These are phyloP conservation scores for Bos indicus DNA, from an alignment of 2,113 vertebrate genomes.

Conservation along the genomic window DNA sequence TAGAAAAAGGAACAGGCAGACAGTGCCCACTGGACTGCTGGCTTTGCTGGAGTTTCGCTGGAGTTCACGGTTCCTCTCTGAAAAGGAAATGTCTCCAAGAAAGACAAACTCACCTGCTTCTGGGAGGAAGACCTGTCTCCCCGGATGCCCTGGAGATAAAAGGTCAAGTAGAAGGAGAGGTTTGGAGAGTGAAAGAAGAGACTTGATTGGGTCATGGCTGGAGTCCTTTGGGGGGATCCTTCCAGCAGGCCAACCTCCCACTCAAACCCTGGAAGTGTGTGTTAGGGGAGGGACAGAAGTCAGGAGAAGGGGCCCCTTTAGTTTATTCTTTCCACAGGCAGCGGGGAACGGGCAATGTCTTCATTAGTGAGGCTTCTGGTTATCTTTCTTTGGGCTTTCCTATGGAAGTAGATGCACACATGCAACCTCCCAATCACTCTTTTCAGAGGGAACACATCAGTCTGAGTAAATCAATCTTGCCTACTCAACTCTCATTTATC, in stretches of 20 bases:
- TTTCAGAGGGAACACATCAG: not conserved
- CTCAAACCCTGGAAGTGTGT: not conserved
- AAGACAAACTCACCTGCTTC: not conserved
- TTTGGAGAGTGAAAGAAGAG: not conserved
- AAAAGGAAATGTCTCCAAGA: not conserved
- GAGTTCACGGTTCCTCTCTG: not conserved
- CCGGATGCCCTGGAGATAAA: not conserved
- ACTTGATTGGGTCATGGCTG: not conserved
- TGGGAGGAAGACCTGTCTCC: not conserved
- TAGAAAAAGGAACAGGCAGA: not conserved
- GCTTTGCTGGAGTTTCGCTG: not conserved
- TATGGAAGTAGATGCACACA: not conserved
- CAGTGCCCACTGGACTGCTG: not conserved
- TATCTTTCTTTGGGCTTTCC: not conserved
- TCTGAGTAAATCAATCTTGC: not conserved
- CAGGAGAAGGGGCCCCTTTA: not conserved
- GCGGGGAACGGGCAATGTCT: not conserved
- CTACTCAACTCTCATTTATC: not conserved
- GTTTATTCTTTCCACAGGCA: not conserved
- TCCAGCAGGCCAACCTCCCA: too few species aligned
- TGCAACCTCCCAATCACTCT: not conserved
- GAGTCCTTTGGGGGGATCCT: not conserved
- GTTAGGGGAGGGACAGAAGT: fast-evolving
- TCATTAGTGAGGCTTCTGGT: not conserved
- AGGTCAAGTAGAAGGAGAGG: not conserved